phyloP scores from a whole-genome alignment of 2,113 vertebrate species.

The Chionodraco myersi region DNA sequence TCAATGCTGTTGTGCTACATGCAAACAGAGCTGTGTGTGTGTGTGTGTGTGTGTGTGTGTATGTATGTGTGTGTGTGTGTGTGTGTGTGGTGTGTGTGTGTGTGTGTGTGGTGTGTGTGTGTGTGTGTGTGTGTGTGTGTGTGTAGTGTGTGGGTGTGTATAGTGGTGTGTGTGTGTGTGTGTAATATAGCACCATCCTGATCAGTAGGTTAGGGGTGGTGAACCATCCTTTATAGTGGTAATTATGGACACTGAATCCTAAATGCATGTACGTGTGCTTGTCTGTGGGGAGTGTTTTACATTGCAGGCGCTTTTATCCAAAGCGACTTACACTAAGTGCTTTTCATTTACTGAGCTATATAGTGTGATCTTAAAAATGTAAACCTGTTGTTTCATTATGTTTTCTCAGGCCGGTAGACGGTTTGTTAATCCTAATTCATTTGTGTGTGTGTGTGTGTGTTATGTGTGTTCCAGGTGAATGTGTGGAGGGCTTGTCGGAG shows the following conservation, averaged over 20 bases:
- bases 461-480: conserved; percentile 85
- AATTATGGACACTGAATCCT: conserved; percentile 65
- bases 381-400: background rate
- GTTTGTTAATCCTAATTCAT: background rate
- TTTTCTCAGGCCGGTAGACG: background rate
- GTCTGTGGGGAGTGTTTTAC: conserved; percentile 37
- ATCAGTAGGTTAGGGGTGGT: conserved; percentile 61
- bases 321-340: no score
- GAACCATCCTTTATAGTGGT: conserved; percentile 66
- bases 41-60: conserved; percentile 38
- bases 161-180: background rate
- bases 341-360: background rate
- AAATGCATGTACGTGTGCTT: conserved; percentile 35
- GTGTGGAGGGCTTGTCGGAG: conserved; percentile 92
- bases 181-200: conserved; percentile 49
- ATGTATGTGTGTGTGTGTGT: conserved; percentile 15
- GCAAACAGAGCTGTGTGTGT: conserved; percentile 15
- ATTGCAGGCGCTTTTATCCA: no score
- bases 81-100: no score
- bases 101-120: conserved; percentile 2
- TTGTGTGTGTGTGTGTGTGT: conserved; percentile 29
- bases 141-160: conserved; percentile 3
- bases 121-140: conserved; percentile 38
- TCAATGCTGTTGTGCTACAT: conserved; percentile 65
- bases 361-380: conserved; percentile 17